These are phyloP conservation scores for Rhegmatorhina hoffmannsi DNA, from an alignment of 2,113 vertebrate species.

Conservation along the genomic window DNA sequence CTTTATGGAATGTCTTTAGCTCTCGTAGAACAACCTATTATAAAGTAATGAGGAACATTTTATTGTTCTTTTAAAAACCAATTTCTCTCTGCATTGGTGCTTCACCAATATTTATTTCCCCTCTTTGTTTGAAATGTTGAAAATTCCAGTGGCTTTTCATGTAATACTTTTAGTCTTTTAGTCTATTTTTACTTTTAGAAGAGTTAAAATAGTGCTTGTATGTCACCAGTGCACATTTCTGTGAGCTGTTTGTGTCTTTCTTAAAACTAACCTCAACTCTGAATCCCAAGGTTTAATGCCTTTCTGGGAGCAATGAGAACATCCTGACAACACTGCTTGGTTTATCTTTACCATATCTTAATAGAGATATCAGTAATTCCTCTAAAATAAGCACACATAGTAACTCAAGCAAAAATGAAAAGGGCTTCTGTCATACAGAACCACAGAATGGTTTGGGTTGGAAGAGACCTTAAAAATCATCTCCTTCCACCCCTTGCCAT, in stretches of 20 bases:
- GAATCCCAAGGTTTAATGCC: background rate
- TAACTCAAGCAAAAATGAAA: background rate
- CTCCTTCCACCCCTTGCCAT: rapidly evolving
- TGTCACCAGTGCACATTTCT: background rate
- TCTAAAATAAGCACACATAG: background rate
- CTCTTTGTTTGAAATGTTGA: background rate
- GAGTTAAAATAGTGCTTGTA: background rate
- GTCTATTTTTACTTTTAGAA: no score
- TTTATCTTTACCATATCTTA: background rate
- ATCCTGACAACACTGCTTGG: background rate
- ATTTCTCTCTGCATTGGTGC: background rate
- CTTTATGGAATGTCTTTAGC: background rate
- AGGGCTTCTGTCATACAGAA: background rate
- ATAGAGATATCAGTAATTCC: background rate
- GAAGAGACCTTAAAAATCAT: background rate
- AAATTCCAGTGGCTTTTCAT: background rate
- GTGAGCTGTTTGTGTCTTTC: background rate
- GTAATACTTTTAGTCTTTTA: background rate
- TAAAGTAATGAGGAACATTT: background rate
- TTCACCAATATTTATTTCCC: background rate
- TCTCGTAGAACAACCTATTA: background rate
- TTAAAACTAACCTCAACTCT: rapidly evolving
- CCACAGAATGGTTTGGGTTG: background rate
- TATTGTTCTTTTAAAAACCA: background rate
- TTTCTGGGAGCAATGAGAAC: background rate